Conservation (phyloP, 2,113 vertebrate genomes). For the Crotalus viridis region DNA sequence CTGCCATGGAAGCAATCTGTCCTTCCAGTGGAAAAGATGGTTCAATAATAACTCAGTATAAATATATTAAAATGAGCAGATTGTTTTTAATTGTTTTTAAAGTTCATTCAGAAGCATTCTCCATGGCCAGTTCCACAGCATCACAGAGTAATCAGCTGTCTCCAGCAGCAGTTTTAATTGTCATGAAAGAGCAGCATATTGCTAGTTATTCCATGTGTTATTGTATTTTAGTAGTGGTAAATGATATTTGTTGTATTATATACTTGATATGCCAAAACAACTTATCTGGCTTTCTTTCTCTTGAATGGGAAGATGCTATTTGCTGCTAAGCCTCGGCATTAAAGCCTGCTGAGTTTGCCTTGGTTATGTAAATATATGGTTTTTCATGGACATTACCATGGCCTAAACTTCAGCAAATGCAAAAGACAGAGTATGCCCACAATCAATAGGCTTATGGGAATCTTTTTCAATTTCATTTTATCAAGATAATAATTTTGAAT, state of each 20-base stretch:
- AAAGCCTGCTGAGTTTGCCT: background rate
- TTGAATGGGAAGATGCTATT: background rate
- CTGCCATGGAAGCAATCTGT: background rate
- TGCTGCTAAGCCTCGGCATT: background rate
- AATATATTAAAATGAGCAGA: background rate
- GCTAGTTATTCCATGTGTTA: background rate
- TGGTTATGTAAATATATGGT: background rate
- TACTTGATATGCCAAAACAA: background rate
- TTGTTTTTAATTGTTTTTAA: background rate
- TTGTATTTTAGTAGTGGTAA: background rate
- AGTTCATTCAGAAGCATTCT: background rate
- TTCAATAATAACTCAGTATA: background rate
- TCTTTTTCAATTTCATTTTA: conserved; percentile 17
- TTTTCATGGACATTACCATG: background rate
- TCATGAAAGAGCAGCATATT: background rate
- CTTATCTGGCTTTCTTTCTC: background rate
- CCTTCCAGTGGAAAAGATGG: background rate
- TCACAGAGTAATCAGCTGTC: background rate
- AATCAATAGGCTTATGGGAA: background rate
- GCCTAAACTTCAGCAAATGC: background rate
- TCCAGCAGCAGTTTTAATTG: too few relatives aligned
- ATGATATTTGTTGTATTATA: background rate
- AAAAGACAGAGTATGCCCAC: background rate
- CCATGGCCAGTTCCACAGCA: background rate
- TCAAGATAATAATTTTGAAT: conserved; percentile 44